Percentiles rank a stretch among this genome's conserved stretches.
These are phyloP conservation scores for Parasteatoda tepidariorum DNA, from an alignment of 1,140 invertebrate genomes.

Conservation along the genomic window DNA sequence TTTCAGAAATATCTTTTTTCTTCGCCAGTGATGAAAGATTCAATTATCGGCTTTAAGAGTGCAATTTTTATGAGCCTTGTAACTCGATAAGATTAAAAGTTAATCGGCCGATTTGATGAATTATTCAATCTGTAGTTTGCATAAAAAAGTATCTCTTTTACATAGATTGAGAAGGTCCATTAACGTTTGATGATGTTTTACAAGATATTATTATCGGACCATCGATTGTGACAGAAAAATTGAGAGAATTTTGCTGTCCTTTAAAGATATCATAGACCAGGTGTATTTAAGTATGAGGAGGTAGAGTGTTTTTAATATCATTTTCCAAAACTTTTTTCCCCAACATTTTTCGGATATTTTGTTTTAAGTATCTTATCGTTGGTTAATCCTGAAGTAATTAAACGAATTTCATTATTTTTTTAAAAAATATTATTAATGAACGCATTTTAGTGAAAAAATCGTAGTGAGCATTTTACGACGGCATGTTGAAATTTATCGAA, in stretches of 20 bases:
- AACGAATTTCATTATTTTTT: no score
- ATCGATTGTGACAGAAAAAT: neutral
- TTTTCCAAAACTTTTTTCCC: neutral
- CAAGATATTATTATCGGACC: slow-evolving; percentile 21
- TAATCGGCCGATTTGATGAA: slow-evolving; percentile 50
- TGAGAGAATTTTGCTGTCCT: neutral
- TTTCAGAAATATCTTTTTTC: neutral
- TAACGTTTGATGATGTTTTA: slow-evolving; percentile 43
- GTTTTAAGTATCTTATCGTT: no score
- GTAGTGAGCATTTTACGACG: no score
- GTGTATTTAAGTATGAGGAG: neutral
- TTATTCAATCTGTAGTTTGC: slow-evolving; percentile 31
- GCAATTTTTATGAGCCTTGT: slow-evolving; percentile 29
- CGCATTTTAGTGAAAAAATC: no score
- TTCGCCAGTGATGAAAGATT: slow-evolving; percentile 25
- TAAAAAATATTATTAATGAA: no score
- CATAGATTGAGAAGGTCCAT: slow-evolving; percentile 10
- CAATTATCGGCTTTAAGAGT: slow-evolving; percentile 38
- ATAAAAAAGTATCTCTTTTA: slow-evolving; percentile 10
- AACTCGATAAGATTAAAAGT: slow-evolving; percentile 30
- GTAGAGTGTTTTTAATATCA: neutral
- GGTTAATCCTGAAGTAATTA: no score
- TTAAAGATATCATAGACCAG: neutral
- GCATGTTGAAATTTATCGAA: no score
- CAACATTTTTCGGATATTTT: no score